Percentiles rank a stretch among this genome's conserved stretches.
Evolutionary conservation across 2,888 invertebrate species (phyloP).

Genomic region (Onchidella celtica): DNA sequence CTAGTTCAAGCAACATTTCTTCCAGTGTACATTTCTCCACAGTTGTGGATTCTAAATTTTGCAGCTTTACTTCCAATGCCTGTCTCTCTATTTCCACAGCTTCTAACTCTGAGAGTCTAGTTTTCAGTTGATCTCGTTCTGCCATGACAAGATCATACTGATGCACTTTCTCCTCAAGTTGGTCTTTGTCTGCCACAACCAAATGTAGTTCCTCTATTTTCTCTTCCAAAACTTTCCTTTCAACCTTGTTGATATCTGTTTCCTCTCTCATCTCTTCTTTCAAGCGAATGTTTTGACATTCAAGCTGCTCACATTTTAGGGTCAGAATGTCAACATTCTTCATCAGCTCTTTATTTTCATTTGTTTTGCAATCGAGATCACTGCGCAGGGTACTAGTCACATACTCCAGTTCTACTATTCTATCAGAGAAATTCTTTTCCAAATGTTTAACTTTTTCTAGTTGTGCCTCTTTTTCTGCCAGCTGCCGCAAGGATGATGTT

Average conservation of each 20-base stretch:
- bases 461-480: conserved; percentile 7
- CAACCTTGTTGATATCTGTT: background rate
- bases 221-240: background rate
- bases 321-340: background rate
- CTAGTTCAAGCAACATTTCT: conserved; percentile 6
- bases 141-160: background rate
- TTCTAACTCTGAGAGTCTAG: background rate
- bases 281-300: background rate
- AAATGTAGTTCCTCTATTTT: conserved; percentile 7
- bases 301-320: background rate
- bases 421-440: background rate
- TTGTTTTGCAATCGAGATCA: conserved; percentile 13
- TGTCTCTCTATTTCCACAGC: conserved; percentile 8
- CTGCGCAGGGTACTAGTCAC: background rate
- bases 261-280: background rate
- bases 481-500: background rate
- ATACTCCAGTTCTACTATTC: conserved; percentile 7
- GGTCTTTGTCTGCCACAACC: background rate
- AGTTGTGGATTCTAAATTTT: background rate
- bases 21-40: background rate
- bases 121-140: conserved; percentile 32
- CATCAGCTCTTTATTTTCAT: background rate
- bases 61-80: background rate
- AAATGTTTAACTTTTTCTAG: background rate
- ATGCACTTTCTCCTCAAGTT: conserved; percentile 1